A percentile compares a stretch with the other conserved stretches of the same genome.
phyloP scores from a whole-genome alignment of 2,888 invertebrate genomes.

The Pachymerium ferrugineum region DNA sequence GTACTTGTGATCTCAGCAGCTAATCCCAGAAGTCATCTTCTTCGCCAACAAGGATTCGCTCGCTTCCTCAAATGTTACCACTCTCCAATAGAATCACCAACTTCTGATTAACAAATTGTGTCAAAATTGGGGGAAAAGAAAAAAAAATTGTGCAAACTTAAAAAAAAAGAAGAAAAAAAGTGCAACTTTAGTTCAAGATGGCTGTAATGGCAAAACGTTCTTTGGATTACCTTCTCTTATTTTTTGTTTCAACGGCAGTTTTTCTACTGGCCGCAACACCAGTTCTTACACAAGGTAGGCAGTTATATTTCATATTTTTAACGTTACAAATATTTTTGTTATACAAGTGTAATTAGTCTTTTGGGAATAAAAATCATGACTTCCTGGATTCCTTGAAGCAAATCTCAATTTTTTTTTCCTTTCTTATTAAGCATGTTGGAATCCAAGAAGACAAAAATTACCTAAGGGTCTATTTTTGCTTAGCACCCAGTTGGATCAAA shows the following conservation, averaged over 20 bases:
- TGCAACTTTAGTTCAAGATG: not conserved
- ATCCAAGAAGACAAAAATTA: slow-evolving; percentile 11
- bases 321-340: too few species aligned
- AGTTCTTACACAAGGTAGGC: not conserved
- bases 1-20: slow-evolving; percentile 3
- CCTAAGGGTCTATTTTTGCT: slow-evolving; percentile 1
- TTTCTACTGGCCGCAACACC: not conserved
- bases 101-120: too few species aligned
- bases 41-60: not conserved
- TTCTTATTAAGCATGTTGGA: not conserved
- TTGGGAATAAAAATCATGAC: too few species aligned
- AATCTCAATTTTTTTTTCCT: not conserved
- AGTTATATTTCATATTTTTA: too few species aligned
- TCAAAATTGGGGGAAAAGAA: too few species aligned
- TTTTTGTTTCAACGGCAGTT: not conserved
- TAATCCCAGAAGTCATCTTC: not conserved
- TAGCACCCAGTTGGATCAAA: slow-evolving; percentile 3
- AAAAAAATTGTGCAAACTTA: too few species aligned
- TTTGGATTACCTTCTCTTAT: not conserved
- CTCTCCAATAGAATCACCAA: too few species aligned
- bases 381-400: too few species aligned
- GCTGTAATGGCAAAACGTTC: not conserved
- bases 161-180: too few species aligned
- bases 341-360: too few species aligned
- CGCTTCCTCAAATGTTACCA: not conserved